These are phyloP conservation scores for Tetragonula carbonaria DNA, from an alignment of 2,888 invertebrate genomes.

Conservation along the genomic window DNA sequence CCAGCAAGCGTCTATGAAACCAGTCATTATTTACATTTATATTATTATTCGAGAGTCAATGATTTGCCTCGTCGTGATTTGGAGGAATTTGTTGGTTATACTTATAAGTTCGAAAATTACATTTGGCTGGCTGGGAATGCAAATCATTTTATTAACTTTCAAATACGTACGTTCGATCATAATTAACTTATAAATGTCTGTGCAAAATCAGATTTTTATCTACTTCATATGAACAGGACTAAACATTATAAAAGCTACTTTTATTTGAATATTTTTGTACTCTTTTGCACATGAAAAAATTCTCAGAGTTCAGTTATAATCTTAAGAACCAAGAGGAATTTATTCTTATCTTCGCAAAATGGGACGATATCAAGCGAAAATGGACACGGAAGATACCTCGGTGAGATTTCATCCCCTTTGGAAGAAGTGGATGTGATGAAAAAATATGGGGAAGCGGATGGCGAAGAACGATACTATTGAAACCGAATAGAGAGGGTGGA, in stretches of 20 bases:
- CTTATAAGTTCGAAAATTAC: too few species aligned
- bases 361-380: conserved; percentile 34
- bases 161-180: too few species aligned
- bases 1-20: too few species aligned
- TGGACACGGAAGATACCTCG: conserved; percentile 36
- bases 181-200: too few species aligned
- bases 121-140: too few species aligned
- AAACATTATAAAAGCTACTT: not conserved
- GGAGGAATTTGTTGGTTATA: too few species aligned
- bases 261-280: not conserved
- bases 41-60: too few species aligned
- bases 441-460: conserved; percentile 43
- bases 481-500: conserved; percentile 37
- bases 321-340: not conserved
- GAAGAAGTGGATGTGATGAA: conserved; percentile 40
- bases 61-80: too few species aligned
- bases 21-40: too few species aligned
- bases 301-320: not conserved
- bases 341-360: not conserved
- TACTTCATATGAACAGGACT: too few species aligned
- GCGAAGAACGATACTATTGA: conserved; percentile 40
- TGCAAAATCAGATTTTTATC: too few species aligned
- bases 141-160: too few species aligned
- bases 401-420: conserved; percentile 45
- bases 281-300: not conserved